Percentiles rank a stretch among this genome's conserved stretches.
phyloP scores from a whole-genome alignment of 2,797 vertebrate species.

The Enteromius radiatus region DNA sequence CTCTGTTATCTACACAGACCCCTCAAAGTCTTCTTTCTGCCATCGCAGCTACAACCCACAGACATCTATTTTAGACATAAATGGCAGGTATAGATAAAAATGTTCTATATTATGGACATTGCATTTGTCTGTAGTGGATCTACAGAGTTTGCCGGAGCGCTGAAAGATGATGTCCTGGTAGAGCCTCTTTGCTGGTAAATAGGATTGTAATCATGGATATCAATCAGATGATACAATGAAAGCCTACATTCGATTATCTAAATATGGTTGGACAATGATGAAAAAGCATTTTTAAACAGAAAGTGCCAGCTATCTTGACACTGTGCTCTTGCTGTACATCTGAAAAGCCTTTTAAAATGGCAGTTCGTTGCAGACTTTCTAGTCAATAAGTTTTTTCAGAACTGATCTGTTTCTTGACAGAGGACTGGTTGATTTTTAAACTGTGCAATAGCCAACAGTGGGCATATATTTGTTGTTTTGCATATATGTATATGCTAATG shows the following conservation, averaged over 20 bases:
- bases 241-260: neutral
- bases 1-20: conserved; percentile 63
- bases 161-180: neutral
- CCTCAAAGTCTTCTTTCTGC: conserved; percentile 54
- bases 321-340: neutral
- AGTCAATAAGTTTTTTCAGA: neutral
- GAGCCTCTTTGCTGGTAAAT: neutral
- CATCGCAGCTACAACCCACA: conserved; percentile 65
- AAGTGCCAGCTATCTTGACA: neutral
- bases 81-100: conserved; percentile 50
- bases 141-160: neutral
- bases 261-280: neutral
- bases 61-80: conserved; percentile 58
- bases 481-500: neutral
- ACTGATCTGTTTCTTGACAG: neutral
- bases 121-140: neutral
- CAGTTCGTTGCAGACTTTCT: neutral
- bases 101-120: neutral
- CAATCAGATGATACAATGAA: neutral
- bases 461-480: neutral
- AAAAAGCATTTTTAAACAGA: neutral
- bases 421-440: neutral
- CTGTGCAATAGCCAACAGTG: neutral
- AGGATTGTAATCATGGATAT: neutral
- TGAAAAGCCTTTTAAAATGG: neutral